phyloP scores from a whole-genome alignment of 2,113 vertebrate genomes.

The Anthoscopus minutus region DNA sequence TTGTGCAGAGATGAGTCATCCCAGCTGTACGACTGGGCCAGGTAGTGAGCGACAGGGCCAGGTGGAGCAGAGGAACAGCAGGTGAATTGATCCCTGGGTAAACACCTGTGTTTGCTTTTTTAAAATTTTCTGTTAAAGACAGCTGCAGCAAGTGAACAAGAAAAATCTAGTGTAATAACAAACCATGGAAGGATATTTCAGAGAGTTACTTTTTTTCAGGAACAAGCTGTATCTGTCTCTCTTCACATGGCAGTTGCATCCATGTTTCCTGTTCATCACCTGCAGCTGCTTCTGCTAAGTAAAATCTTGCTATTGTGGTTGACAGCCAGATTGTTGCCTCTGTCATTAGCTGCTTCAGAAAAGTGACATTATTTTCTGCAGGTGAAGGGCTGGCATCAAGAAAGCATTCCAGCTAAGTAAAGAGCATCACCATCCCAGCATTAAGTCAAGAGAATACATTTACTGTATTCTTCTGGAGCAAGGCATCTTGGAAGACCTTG shows the following conservation, averaged over 20 bases:
- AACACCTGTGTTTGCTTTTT: constrained; percentile 50
- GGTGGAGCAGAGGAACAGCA: constrained; percentile 47
- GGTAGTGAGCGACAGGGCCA: background rate
- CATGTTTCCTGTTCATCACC: background rate
- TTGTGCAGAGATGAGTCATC: background rate
- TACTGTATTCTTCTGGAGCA: background rate
- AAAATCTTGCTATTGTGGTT: background rate
- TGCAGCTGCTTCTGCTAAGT: background rate
- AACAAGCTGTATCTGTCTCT: background rate
- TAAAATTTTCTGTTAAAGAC: background rate
- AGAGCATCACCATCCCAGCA: background rate
- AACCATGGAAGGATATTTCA: background rate
- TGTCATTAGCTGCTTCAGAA: background rate
- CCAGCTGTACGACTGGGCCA: background rate
- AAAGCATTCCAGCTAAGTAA: background rate
- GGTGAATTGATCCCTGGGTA: constrained; percentile 46
- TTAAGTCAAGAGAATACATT: no score
- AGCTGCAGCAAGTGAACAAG: constrained; percentile 25
- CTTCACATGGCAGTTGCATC: background rate
- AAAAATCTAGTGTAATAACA: background rate
- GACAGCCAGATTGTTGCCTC: background rate
- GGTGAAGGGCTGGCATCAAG: background rate
- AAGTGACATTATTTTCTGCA: background rate
- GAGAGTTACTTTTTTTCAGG: background rate
- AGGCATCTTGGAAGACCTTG: background rate